These are phyloP conservation scores for Apodemia duryi DNA, from an alignment of 2,888 invertebrate genomes.

Conservation along the genomic window DNA sequence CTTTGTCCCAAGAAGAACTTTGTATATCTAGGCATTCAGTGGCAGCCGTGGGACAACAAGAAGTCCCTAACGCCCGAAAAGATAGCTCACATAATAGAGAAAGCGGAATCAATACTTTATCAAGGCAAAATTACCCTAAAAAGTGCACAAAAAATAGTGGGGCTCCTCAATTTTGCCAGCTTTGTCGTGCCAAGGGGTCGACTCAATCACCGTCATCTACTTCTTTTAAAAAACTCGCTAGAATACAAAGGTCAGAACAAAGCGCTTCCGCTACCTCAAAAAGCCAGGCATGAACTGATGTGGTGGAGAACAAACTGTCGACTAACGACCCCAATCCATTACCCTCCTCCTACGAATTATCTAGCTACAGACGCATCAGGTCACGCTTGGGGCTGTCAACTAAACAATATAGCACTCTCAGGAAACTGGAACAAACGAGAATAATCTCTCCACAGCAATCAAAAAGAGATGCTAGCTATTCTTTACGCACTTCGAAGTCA, in stretches of 20 bases:
- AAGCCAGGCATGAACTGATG: constrained; percentile 18
- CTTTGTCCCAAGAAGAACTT: constrained; percentile 19
- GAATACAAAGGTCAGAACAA: constrained; percentile 12
- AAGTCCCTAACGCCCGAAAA: too few relatives aligned
- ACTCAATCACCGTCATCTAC: constrained; percentile 28
- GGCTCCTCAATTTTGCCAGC: constrained; percentile 32
- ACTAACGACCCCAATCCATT: constrained; percentile 20
- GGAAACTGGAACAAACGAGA: too few relatives aligned
- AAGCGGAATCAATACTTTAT: not conserved
- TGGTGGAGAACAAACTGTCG: constrained; percentile 31
- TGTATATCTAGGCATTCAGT: constrained; percentile 11
- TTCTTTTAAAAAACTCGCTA: constrained; percentile 24
- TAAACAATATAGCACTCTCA: constrained; percentile 26
- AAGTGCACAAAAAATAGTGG: constrained; percentile 31
- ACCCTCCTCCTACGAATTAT: constrained; percentile 27
- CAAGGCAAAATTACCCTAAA: constrained; percentile 21
- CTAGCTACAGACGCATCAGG: constrained; percentile 33
- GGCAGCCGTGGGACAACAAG: not conserved
- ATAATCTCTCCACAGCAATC: not conserved
- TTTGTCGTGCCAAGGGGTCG: constrained; percentile 32
- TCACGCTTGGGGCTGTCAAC: constrained; percentile 33
- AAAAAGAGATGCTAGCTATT: constrained; percentile 32
- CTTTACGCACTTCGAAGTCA: constrained; percentile 20
- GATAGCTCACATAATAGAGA: too few relatives aligned
- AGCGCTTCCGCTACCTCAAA: constrained; percentile 16